Conservation (phyloP, 2,113 vertebrate species). For the Uria aalge region DNA sequence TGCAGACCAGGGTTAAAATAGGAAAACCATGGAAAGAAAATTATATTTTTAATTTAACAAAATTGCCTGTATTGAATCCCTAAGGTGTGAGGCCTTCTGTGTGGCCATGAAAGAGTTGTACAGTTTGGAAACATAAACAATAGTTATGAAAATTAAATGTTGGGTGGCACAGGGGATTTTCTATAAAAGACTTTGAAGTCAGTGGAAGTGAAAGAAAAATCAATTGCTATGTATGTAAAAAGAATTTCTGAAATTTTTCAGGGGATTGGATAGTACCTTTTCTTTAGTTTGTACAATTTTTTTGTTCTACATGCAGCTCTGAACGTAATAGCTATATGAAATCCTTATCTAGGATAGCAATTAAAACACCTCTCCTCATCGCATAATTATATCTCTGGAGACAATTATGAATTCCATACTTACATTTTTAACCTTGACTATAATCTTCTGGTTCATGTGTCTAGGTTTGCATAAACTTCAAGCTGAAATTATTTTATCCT, state of each 20-base stretch:
- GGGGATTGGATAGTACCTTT: neutral
- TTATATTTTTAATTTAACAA: neutral
- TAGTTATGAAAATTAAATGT: neutral
- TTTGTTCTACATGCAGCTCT: neutral
- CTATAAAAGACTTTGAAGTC: neutral
- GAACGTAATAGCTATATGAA: neutral
- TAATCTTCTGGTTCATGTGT: neutral
- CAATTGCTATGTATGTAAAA: neutral
- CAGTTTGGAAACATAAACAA: neutral
- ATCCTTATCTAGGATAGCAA: neutral
- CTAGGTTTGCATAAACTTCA: neutral
- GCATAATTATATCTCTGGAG: slow-evolving; percentile 16
- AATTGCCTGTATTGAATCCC: neutral
- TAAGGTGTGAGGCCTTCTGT: neutral
- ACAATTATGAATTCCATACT: neutral
- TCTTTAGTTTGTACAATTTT: neutral
- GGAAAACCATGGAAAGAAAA: neutral
- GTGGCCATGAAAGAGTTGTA: neutral
- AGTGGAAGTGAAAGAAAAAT: neutral
- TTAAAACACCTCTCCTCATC: neutral
- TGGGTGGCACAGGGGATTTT: neutral
- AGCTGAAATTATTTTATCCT: neutral
- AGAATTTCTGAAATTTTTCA: neutral
- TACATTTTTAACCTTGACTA: slow-evolving; percentile 7
- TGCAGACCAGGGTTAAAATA: neutral